Evolutionary conservation across 2,113 vertebrate species (phyloP), one percentile per base, ranked within the genome.

Genomic region (Poicephalus gulielmi): DNA sequence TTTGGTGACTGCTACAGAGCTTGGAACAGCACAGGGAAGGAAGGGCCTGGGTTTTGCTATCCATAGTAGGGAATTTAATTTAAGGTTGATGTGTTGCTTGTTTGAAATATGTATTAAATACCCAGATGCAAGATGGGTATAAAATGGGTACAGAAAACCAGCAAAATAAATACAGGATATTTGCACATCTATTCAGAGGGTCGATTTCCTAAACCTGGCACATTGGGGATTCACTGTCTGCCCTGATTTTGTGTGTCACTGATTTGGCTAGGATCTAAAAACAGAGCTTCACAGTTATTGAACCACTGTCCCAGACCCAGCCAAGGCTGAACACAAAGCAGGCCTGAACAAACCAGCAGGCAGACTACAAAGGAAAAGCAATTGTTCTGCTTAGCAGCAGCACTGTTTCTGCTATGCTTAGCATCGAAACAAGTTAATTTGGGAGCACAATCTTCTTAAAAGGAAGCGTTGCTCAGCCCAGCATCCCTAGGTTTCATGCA

Each of bases 401-500:
- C 91, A 66, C 50, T 83, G 69, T 90, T 88, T 96, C 95, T 90
- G 92, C 94, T 97, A 95, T 90, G 94, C 95, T 97, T 92, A 94
- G 94, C 96, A 97, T 97, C 50, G n/a, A 97, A 98, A 98, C 97
- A 98, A 98, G 97, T 98, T 98, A 97, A 98, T 98, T 98, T 97
- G 96, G 92, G 97, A 97, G 92, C 91, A 96, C 57, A 94, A 28
- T 86, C 94, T 97, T 97, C 96, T 96, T 89, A 80, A 95, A 94
- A 97, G 91, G 85, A 97, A 98, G 92, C 6, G 0, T 37, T 43
- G 22, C 91, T 95, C 92, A 93, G 88, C 92, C 88, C 96, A 97
- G 96, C 92, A 94, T 88, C 95, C 67, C 15, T 6, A 85, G 69
- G 73, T 88, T 96, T 96, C 97, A 94, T 89, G 91, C 83, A 83